Conservation (phyloP, 2,888 invertebrate species). For the Plebejus argus region DNA sequence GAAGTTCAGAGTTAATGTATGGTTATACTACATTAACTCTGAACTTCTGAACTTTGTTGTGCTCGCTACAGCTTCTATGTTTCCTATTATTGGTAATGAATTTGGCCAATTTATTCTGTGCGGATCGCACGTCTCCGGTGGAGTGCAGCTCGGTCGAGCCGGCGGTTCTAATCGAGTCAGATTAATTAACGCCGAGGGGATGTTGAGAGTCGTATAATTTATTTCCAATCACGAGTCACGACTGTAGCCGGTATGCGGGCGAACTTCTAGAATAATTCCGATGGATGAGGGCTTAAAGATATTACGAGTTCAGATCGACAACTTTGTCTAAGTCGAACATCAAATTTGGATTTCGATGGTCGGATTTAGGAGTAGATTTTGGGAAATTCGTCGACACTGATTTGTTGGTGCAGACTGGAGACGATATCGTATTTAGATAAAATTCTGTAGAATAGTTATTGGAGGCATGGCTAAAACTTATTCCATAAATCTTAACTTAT, state of each 20-base stretch:
- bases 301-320: constrained; percentile 39
- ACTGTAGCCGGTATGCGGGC: constrained; percentile 40
- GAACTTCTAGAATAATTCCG: constrained; percentile 40
- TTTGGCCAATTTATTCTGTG: constrained; percentile 12
- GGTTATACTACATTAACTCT: too few relatives aligned
- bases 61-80: background rate
- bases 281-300: constrained; percentile 41
- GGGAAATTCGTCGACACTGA: background rate
- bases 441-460: background rate
- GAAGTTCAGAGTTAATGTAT: background rate
- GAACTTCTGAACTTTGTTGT: constrained; percentile 1
- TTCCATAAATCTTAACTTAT: too few relatives aligned
- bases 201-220: constrained; percentile 43
- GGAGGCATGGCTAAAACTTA: background rate
- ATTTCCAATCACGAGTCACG: constrained; percentile 46
- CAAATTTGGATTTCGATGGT: constrained; percentile 35
- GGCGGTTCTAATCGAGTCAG: constrained; percentile 37
- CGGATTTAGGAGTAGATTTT: background rate
- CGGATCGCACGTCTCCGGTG: constrained; percentile 8
- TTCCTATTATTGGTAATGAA: constrained; percentile 19
- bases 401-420: background rate
- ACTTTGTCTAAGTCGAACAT: constrained; percentile 41
- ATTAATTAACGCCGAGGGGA: constrained; percentile 39
- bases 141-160: constrained; percentile 15
- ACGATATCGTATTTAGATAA: background rate